Conservation (phyloP, 2,113 vertebrate species). For the Crotophaga sulcirostris region DNA sequence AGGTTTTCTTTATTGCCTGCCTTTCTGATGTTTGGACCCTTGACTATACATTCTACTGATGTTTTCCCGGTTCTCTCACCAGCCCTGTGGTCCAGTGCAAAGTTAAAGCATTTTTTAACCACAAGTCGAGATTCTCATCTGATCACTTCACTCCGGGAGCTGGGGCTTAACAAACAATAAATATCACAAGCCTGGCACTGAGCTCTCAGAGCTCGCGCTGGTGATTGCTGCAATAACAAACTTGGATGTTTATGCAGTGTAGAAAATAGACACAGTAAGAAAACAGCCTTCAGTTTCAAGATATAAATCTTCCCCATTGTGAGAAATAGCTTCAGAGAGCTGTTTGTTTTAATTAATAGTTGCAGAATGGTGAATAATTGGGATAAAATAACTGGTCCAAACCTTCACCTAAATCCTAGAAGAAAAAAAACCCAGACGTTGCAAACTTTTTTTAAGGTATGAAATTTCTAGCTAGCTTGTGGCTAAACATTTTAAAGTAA, state of each 20-base stretch:
- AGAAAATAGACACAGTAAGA: constrained; percentile 44
- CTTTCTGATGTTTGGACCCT: background rate
- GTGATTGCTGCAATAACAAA: constrained; percentile 51
- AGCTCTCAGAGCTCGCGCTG: background rate
- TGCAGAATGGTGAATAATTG: constrained; percentile 49
- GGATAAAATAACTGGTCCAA: constrained; percentile 8
- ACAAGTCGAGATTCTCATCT: background rate
- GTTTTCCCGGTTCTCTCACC: background rate
- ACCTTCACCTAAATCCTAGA: constrained; percentile 23
- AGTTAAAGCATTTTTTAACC: background rate
- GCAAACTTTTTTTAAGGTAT: background rate
- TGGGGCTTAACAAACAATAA: constrained; percentile 47
- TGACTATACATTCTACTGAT: background rate
- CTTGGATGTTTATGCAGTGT: constrained; percentile 31
- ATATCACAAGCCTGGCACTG: constrained; percentile 30
- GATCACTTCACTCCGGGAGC: constrained; percentile 21
- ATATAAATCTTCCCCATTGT: constrained; percentile 55
- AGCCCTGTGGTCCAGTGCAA: background rate
- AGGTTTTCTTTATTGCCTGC: background rate
- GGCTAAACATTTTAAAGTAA: background rate
- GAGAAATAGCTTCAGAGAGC: constrained; percentile 37
- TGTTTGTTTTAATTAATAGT: constrained; percentile 66
- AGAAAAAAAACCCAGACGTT: background rate
- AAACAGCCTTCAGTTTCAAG: constrained; percentile 48
- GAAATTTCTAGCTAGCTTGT: background rate